Percentiles rank a stretch among this genome's conserved stretches.
phyloP scores from a whole-genome alignment of 1,140 invertebrate genomes.

The Galleria mellonella region DNA sequence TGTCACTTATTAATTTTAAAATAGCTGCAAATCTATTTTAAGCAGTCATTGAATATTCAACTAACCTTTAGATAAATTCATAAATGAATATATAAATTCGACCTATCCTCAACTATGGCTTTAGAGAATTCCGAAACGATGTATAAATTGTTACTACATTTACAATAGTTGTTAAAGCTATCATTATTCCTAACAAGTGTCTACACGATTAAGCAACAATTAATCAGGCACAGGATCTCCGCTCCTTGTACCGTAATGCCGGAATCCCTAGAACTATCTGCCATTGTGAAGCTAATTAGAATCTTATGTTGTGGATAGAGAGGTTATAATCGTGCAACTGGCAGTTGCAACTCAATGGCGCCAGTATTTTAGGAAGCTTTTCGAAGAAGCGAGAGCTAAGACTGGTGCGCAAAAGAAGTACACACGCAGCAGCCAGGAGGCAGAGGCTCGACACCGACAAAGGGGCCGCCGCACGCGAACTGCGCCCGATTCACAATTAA shows the following conservation, averaged over 20 bases:
- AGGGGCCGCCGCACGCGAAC: slow-evolving; percentile 64
- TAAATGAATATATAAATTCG: too few species aligned
- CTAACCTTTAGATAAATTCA: too few species aligned
- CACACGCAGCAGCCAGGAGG: slow-evolving; percentile 26
- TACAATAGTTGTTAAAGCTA: too few species aligned
- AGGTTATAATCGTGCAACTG: slow-evolving; percentile 27
- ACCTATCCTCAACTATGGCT: too few species aligned
- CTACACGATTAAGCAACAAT: slow-evolving; percentile 21
- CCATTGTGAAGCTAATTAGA: slow-evolving; percentile 18
- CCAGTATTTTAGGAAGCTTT: slow-evolving; percentile 69
- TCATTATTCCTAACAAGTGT: too few species aligned
- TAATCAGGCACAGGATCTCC: slow-evolving; percentile 61
- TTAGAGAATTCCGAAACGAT: too few species aligned
- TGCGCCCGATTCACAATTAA: slow-evolving; percentile 68
- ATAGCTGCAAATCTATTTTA: too few species aligned
- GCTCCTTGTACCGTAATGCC: slow-evolving; percentile 61
- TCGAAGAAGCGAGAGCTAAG: slow-evolving; percentile 61
- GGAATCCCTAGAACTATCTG: slow-evolving; percentile 38
- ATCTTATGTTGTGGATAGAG: slow-evolving; percentile 24
- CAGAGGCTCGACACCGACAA: slow-evolving; percentile 40
- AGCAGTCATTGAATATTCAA: too few species aligned
- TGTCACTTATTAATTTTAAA: too few species aligned
- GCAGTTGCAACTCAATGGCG: slow-evolving; percentile 33
- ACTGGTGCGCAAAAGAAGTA: slow-evolving; percentile 26
- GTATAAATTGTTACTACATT: too few species aligned